Base-by-base conservation (phyloP, 2,113 vertebrate genomes). In the Tychaedon coryphoeus region DNA sequence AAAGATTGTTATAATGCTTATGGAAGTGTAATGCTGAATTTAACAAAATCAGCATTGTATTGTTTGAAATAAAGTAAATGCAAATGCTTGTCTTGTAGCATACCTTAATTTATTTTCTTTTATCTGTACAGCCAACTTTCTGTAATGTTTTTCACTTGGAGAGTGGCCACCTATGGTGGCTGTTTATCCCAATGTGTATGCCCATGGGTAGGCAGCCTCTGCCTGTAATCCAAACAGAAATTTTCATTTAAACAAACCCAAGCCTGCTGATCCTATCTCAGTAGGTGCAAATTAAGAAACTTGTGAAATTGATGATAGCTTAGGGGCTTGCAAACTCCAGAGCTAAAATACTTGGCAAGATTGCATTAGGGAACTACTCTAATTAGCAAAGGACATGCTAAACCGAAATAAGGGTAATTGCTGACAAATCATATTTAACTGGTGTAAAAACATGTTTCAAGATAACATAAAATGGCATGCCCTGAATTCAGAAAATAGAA, bases 261-360 rank as follows among this genome's bases (percentile, higher is more conserved):
- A 74, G 81, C 74, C 93, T 96, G 95, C 86, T 96, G 94, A 98
- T 97, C 92, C 92, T 92, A 87, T 96, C 93, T 96, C 94, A 97
- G 93, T 94, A 97, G 96, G 97, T 96, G 96, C 92, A 97, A 98
- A 98, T 97, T 96, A 96, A 92, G 92, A 75, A 88, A 93, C 69
- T 86, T 48, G 69, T 85, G 72, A 92, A 92, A 90, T 6, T 88
- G 90, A 58, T 92, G 93, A 81, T 91, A 96, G 96, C 90, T 97
- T 92, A 86, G 71, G 54, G 57, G 66, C 90, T 98, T 79, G 73
- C 94, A 96, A 97, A 71, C 67, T 96, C 86, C 72, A 89, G 88
- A 95, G 91, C 91, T 95, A 88, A 98, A 97, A 95, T 96, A 90
- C 78, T 93, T 93, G 93, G 24, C 69, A 92, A 97, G 97, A 97